These are phyloP conservation scores for Polyergus mexicanus DNA, from an alignment of 1,140 invertebrate species.

Conservation along the genomic window DNA sequence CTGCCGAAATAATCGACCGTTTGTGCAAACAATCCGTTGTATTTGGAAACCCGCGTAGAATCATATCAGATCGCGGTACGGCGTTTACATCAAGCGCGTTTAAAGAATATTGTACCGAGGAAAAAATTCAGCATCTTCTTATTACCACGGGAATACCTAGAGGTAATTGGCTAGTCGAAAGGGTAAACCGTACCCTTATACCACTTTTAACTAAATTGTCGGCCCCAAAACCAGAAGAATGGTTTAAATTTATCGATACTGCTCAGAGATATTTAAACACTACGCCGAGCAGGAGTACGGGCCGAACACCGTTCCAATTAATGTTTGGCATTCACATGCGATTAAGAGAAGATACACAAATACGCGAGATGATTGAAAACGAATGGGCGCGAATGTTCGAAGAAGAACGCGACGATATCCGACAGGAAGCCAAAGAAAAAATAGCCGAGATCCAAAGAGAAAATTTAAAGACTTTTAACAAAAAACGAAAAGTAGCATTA, in stretches of 20 bases:
- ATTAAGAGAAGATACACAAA: conserved; percentile 53
- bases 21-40: background rate
- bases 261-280: conserved; percentile 79
- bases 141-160: too few species aligned
- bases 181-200: too few species aligned
- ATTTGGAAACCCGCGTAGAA: conserved; percentile 11
- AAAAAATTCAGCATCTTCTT: too few species aligned
- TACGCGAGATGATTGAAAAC: too few species aligned
- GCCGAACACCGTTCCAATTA: conserved; percentile 78
- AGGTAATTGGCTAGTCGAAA: too few species aligned
- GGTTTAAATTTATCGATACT: conserved; percentile 75
- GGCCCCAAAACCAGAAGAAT: conserved; percentile 72
- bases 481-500: too few species aligned
- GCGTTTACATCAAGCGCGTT: background rate
- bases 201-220: conserved; percentile 74
- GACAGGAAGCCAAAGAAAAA: too few species aligned
- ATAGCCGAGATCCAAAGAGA: too few species aligned
- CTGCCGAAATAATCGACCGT: background rate
- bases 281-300: conserved; percentile 77
- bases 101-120: too few species aligned
- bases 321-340: conserved; percentile 77
- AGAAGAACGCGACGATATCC: too few species aligned
- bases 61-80: conserved; percentile 10
- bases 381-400: too few species aligned
- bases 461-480: too few species aligned